Evolutionary conservation across 2,797 vertebrate genomes (phyloP), one percentile per base, ranked within the genome.

Genomic region (Myripristis jacobus): DNA sequence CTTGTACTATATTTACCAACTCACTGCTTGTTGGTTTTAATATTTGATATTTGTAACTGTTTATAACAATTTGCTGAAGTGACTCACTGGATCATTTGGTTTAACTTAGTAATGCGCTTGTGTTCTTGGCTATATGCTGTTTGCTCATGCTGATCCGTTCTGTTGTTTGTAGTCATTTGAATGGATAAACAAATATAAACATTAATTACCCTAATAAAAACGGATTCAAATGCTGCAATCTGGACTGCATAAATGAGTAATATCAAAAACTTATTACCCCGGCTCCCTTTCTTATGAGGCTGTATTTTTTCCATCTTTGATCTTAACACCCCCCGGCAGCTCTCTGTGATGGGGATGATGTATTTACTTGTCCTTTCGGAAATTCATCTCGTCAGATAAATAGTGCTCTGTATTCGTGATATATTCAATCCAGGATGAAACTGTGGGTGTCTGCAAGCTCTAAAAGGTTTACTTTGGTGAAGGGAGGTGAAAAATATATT

Each of bases 291-390:
- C 2, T 65, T 73, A 61, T 68, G 69, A 69, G 57, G 41, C 73
- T 25, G 64, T 75, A 15, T 52, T 51, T 57, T 83, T 78, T 67
- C n/a, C n/a, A 59, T 82, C 80, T 82, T 79, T 88, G 66, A 81
- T 87, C 71, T 70, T 80, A 62, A 72, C n/a, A 80, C 50, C 54
- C 47, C 41, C 54, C 0, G 1, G 48, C 58, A 72, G 74, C 66
- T 67, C 63, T 66, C 54, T 2, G 54, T 38, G 24, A 70, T 81
- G 58, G 70, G 66, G 71, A 65, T 64, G 29, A 31, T 31, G 29
- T 31, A 31, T 31, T 31, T 31, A 31, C 29, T 31, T 31, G 29
- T 31, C 29, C 29, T 31, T 31, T 31, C 29, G 29, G 29, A 31
- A 31, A 31, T 31, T 31, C 29, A 31, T 31, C 29, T 31, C 29